Percentiles rank a stretch among this genome's conserved stretches.
Conservation (phyloP, 2,888 invertebrate species). For the Agrotis clavis region DNA sequence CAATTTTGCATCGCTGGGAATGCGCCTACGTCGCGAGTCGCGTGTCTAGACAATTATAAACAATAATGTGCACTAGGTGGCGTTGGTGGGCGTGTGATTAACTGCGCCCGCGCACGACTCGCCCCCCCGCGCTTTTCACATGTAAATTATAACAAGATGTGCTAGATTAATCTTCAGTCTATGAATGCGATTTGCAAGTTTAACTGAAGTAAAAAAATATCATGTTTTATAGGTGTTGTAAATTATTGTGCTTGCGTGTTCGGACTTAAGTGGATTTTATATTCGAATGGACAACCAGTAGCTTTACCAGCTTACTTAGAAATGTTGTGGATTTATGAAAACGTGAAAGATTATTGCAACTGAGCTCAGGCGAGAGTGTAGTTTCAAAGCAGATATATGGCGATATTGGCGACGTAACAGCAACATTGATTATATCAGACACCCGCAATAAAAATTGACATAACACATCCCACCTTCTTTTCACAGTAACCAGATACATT, state of each 20-base stretch:
- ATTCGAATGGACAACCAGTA: constrained; percentile 9
- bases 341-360: neutral
- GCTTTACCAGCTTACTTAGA: neutral
- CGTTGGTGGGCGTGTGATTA: constrained; percentile 64
- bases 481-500: constrained; percentile 24
- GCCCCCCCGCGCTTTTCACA: constrained; percentile 43
- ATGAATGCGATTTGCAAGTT: constrained; percentile 61
- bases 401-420: no score
- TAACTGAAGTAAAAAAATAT: constrained; percentile 54
- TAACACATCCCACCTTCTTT: neutral
- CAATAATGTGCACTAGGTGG: constrained; percentile 64
- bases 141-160: constrained; percentile 54
- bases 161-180: constrained; percentile 58
- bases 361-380: neutral
- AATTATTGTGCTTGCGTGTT: constrained; percentile 42
- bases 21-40: constrained; percentile 60
- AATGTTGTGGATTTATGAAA: neutral
- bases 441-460: neutral
- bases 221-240: constrained; percentile 43
- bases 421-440: neutral
- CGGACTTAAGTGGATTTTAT: constrained; percentile 10
- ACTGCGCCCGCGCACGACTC: constrained; percentile 56
- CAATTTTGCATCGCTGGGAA: constrained; percentile 54
- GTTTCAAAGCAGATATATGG: neutral
- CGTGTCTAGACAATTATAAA: constrained; percentile 61